Conservation (phyloP, 1,140 invertebrate species). For the Orchestia grillus region DNA sequence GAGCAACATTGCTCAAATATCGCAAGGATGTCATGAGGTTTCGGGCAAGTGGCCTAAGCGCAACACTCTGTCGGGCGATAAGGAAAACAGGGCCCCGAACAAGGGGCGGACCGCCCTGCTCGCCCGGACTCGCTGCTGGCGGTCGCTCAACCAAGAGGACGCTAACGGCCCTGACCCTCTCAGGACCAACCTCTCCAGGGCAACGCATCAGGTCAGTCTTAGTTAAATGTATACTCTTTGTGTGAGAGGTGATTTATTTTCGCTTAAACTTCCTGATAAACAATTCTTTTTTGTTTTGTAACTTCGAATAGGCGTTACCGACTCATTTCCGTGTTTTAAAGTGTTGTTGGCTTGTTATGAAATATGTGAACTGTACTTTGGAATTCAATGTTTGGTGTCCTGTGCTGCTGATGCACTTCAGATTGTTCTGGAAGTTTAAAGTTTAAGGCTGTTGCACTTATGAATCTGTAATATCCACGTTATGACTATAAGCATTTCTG, state of each 20-base stretch:
- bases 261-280: not conserved
- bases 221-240: not conserved
- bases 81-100: conserved; percentile 64
- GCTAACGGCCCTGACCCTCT: conserved; percentile 57
- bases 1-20: conserved; percentile 58
- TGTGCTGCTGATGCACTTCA: not conserved
- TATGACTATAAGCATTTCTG: too few species aligned
- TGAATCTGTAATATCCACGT: too few species aligned
- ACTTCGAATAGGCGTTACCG: not conserved
- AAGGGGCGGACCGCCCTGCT: conserved; percentile 58
- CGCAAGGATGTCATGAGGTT: conserved; percentile 60
- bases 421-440: not conserved
- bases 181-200: not conserved
- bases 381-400: not conserved
- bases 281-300: not conserved
- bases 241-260: not conserved
- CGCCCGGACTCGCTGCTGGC: conserved; percentile 65
- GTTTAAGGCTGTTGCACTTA: not conserved
- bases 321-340: not conserved
- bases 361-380: not conserved
- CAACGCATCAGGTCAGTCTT: conserved; percentile 18
- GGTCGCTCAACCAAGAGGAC: conserved; percentile 66
- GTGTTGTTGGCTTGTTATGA: not conserved
- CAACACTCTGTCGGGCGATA: conserved; percentile 61
- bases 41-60: conserved; percentile 58